phyloP scores from a whole-genome alignment of 2,797 vertebrate genomes.

The Dermochelys coriacea region DNA sequence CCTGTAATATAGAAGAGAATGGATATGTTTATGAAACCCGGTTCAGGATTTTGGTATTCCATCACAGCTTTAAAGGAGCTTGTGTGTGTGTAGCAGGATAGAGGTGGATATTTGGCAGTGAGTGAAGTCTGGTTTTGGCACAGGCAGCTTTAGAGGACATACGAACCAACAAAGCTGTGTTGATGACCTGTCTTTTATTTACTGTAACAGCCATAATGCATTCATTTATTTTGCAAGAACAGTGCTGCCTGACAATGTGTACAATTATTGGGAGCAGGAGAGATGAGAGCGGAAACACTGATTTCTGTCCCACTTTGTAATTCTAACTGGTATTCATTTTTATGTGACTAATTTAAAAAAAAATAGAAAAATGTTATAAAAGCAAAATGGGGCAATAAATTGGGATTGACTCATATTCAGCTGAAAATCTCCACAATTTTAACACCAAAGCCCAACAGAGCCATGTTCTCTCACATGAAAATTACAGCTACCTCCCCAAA shows the following conservation, averaged over 20 bases:
- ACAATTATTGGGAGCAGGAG: neutral
- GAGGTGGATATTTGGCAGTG: neutral
- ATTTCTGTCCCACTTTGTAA: neutral
- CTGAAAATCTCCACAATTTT: neutral
- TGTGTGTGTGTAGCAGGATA: neutral
- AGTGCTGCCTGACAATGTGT: neutral
- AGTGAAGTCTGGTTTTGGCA: neutral
- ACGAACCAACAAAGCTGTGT: neutral
- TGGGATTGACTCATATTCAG: neutral
- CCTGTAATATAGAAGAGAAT: too few species aligned
- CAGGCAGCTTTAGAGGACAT: neutral
- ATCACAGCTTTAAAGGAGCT: neutral
- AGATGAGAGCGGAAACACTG: neutral
- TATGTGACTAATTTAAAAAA: neutral
- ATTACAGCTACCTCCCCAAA: too few species aligned
- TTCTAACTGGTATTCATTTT: neutral
- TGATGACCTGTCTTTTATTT: neutral
- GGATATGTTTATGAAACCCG: too few species aligned
- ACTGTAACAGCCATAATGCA: neutral
- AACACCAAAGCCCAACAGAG: neutral
- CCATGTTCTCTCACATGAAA: neutral
- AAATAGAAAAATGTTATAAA: neutral
- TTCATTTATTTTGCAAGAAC: neutral
- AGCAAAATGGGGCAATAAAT: too few species aligned
- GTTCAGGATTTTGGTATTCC: neutral